Percentiles rank a stretch among this genome's conserved stretches.
phyloP scores from a whole-genome alignment of 2,888 invertebrate genomes.

The Acleris sparsana region DNA sequence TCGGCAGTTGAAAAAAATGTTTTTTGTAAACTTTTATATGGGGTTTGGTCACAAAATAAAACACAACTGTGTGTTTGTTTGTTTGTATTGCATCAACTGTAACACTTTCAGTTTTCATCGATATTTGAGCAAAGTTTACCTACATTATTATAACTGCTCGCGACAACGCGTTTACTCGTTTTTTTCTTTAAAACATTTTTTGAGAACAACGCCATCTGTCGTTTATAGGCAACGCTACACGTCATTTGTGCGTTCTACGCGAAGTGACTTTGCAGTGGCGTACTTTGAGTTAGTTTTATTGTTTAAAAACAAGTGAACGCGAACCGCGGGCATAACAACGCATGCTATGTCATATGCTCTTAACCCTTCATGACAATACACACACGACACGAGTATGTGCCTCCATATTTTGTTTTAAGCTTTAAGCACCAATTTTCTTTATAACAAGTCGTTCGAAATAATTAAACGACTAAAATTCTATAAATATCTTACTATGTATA shows the following conservation, averaged over 20 bases:
- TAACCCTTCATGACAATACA: conserved; percentile 76
- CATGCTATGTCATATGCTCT: conserved; percentile 82
- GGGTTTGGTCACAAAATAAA: conserved; percentile 59
- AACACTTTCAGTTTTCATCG: conserved; percentile 82
- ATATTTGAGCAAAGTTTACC: conserved; percentile 83
- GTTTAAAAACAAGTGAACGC: conserved; percentile 54
- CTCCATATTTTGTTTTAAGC: conserved; percentile 79
- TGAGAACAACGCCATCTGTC: conserved; percentile 33
- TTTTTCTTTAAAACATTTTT: conserved; percentile 39
- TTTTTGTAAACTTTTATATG: too few species aligned
- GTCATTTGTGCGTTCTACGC: conserved; percentile 30
- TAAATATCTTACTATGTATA: conserved; percentile 84
- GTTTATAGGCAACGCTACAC: conserved; percentile 19
- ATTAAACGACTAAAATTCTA: conserved; percentile 84
- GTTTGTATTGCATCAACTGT: conserved; percentile 83
- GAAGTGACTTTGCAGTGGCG: conserved; percentile 49
- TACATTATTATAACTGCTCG: conserved; percentile 81
- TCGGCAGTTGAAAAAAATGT: too few species aligned
- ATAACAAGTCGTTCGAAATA: conserved; percentile 84
- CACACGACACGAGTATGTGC: conserved; percentile 65
- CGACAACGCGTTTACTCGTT: conserved; percentile 62
- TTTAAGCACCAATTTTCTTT: conserved; percentile 84
- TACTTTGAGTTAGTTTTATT: conserved; percentile 18
- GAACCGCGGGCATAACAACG: conserved; percentile 77
- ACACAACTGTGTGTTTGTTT: conserved; percentile 77